Conservation (phyloP, 2,888 invertebrate genomes). For the Leucania comma region DNA sequence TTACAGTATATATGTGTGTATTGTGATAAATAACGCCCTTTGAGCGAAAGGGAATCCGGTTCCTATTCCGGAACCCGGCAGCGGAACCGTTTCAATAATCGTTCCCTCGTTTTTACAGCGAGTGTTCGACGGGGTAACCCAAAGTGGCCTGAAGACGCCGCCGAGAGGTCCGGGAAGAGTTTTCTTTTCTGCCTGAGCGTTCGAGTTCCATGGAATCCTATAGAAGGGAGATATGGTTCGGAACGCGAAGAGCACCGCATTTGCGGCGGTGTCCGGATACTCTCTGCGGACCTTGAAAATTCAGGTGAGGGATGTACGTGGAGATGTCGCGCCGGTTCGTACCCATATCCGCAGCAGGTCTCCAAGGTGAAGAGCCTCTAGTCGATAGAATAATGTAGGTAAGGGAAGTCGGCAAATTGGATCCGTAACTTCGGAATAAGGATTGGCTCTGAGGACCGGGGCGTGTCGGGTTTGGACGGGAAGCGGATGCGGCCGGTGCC, state of each 20-base stretch:
- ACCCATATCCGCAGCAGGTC: conserved; percentile 94
- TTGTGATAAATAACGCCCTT: conserved; percentile 78
- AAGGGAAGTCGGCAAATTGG: conserved; percentile 93
- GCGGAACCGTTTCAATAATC: conserved; percentile 87
- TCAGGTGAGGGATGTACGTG: conserved; percentile 77
- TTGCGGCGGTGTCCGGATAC: conserved; percentile 75
- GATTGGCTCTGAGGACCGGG: conserved; percentile 91
- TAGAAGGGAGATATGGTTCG: conserved; percentile 89
- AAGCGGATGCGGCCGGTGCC: conserved; percentile 12
- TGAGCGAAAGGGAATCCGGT: conserved; percentile 90
- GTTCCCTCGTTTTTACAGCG: conserved; percentile 75
- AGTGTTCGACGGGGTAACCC: conserved; percentile 79
- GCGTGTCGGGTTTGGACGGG: conserved; percentile 19
- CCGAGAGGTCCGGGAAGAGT: conserved; percentile 92
- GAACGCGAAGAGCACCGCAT: conserved; percentile 79
- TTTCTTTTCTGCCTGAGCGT: conserved; percentile 75
- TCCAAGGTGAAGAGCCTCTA: conserved; percentile 84
- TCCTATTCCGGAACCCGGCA: conserved; percentile 91
- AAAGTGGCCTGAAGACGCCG: conserved; percentile 77
- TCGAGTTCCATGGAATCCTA: conserved; percentile 86
- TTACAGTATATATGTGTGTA: too few species aligned
- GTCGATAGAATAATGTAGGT: conserved; percentile 91
- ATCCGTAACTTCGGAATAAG: conserved; percentile 93
- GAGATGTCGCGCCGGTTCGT: conserved; percentile 86
- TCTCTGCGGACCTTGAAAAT: conserved; percentile 80